Conservation (phyloP, 2,888 invertebrate genomes). For the Macaria notata region DNA sequence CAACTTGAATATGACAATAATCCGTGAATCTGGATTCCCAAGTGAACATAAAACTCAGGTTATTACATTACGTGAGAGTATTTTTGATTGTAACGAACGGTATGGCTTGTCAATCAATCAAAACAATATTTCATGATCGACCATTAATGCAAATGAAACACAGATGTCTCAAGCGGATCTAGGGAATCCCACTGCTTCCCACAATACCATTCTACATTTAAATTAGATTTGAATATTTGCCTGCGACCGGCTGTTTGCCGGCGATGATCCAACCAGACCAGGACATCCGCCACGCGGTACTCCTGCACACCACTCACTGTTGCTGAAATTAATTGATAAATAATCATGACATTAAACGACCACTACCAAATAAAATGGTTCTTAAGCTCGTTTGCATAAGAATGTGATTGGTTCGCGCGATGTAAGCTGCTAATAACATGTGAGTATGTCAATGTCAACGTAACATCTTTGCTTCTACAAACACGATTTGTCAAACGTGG, state of each 20-base stretch:
- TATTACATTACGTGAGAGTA: too few relatives aligned
- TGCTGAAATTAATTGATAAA: slow-evolving; percentile 26
- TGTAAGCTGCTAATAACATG: slow-evolving; percentile 15
- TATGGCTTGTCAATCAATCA: too few relatives aligned
- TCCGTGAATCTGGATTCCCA: too few relatives aligned
- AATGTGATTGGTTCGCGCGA: slow-evolving; percentile 10
- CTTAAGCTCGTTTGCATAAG: slow-evolving; percentile 5
- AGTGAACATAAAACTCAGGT: too few relatives aligned
- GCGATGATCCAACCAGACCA: slow-evolving; percentile 29
- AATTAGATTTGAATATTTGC: not conserved
- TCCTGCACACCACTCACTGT: slow-evolving; percentile 18
- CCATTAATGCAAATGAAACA: not conserved
- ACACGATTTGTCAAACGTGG: slow-evolving; percentile 46
- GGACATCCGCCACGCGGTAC: slow-evolving; percentile 24
- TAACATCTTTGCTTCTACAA: slow-evolving; percentile 34
- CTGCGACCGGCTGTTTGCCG: not conserved
- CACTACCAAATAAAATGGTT: slow-evolving; percentile 3
- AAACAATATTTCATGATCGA: too few relatives aligned
- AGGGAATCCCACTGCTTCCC: slow-evolving; percentile 3
- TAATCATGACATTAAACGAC: slow-evolving; percentile 4
- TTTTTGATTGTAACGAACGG: too few relatives aligned
- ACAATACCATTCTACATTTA: slow-evolving; percentile 1
- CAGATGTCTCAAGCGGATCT: slow-evolving; percentile 3
- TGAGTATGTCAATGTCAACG: slow-evolving; percentile 46
- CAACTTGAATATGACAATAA: too few relatives aligned